Conservation (phyloP, 1,140 invertebrate species). For the Portunus trituberculatus region DNA sequence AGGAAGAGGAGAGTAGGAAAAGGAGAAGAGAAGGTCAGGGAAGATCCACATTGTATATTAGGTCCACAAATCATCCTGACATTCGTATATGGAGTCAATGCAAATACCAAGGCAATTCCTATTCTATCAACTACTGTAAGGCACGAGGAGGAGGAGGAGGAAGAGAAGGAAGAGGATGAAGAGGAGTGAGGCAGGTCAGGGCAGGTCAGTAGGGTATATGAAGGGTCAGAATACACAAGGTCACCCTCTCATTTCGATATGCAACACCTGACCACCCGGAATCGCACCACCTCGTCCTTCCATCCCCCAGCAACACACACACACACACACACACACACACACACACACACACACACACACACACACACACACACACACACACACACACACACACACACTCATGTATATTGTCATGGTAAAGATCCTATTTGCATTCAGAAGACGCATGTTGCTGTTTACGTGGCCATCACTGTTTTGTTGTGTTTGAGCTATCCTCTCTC, state of each 20-base stretch:
- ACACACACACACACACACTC: neutral
- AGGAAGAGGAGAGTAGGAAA: too few species aligned
- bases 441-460: neutral
- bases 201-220: neutral
- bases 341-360: neutral
- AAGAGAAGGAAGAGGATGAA: too few species aligned
- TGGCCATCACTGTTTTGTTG: neutral
- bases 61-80: too few species aligned
- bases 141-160: too few species aligned
- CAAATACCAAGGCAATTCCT: too few species aligned
- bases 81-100: too few species aligned
- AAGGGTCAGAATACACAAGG: neutral
- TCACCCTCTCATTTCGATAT: neutral
- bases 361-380: conserved; percentile 21
- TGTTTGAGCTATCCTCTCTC: neutral
- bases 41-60: too few species aligned
- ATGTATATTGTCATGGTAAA: neutral
- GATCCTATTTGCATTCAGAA: neutral
- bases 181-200: neutral
- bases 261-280: neutral
- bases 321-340: neutral
- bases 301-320: neutral
- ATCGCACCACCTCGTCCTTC: neutral
- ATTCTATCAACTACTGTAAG: too few species aligned
- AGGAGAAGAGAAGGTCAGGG: too few species aligned